Conservation (phyloP, 2,113 vertebrate genomes). For the Butastur rufipennis region DNA sequence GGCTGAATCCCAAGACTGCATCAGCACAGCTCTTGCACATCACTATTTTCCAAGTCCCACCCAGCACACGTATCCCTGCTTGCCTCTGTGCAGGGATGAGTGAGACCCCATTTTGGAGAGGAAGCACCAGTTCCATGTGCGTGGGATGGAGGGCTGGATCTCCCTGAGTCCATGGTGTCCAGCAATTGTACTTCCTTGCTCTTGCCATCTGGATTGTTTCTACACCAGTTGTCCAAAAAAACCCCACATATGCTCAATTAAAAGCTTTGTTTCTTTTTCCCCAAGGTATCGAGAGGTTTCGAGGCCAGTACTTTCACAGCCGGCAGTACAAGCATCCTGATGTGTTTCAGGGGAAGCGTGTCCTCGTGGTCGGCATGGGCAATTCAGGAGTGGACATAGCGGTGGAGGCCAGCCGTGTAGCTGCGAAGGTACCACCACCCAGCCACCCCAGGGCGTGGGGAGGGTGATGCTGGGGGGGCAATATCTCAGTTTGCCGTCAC, state of each 20-base stretch:
- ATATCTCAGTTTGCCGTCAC: not conserved
- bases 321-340: constrained; percentile 82
- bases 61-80: not conserved
- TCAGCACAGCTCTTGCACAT: not conserved
- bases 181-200: not conserved
- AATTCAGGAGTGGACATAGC: constrained; percentile 87
- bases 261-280: not conserved
- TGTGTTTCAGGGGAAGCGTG: constrained; percentile 76
- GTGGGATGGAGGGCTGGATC: not conserved
- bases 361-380: constrained; percentile 86
- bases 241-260: not conserved
- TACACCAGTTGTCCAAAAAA: not conserved
- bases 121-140: not conserved
- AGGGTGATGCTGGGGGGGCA: not conserved
- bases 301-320: constrained; percentile 81
- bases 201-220: not conserved
- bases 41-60: not conserved
- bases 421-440: constrained; percentile 75
- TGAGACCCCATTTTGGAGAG: not conserved
- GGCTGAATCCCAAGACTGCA: not conserved
- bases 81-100: fast-evolving
- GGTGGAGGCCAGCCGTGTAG: constrained; percentile 81
- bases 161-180: fast-evolving
- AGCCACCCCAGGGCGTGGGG: not conserved
- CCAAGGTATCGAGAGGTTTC: constrained; percentile 80